phyloP scores from a whole-genome alignment of 2,888 invertebrate species.

The Spisula solida region DNA sequence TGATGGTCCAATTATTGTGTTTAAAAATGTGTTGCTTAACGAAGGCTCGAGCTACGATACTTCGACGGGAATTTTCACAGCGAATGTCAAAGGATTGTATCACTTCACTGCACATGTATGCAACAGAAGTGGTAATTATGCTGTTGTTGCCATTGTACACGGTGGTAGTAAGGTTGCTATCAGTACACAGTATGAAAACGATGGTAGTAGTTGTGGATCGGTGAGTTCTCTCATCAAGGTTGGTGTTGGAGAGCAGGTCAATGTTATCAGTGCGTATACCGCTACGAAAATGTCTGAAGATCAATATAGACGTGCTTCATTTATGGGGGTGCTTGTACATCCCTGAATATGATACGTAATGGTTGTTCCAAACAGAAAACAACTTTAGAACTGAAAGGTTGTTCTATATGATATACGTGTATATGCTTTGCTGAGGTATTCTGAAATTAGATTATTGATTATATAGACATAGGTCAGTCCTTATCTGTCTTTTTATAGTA shows the following conservation, averaged over 20 bases:
- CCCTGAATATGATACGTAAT: too few species aligned
- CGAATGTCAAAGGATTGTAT: conserved; percentile 7
- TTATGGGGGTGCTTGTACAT: neutral
- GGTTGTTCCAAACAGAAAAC: too few species aligned
- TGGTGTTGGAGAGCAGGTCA: neutral
- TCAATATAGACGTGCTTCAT: neutral
- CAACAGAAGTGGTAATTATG: neutral
- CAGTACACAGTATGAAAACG: neutral
- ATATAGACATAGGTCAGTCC: too few species aligned
- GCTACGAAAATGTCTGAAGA: neutral
- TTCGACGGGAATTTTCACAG: neutral
- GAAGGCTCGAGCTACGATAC: neutral
- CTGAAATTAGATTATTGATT: too few species aligned
- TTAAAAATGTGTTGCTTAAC: neutral
- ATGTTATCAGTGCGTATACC: neutral
- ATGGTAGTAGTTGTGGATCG: neutral
- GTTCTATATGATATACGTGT: too few species aligned
- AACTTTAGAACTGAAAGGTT: too few species aligned
- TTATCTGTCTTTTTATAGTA: too few species aligned
- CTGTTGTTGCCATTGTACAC: neutral
- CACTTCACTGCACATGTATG: conserved; percentile 20
- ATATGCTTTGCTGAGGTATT: too few species aligned
- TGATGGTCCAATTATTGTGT: neutral
- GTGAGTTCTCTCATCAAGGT: neutral
- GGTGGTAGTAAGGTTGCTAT: neutral